phyloP scores from a whole-genome alignment of 2,888 invertebrate genomes.

The Rhopalosiphum nymphaeae region DNA sequence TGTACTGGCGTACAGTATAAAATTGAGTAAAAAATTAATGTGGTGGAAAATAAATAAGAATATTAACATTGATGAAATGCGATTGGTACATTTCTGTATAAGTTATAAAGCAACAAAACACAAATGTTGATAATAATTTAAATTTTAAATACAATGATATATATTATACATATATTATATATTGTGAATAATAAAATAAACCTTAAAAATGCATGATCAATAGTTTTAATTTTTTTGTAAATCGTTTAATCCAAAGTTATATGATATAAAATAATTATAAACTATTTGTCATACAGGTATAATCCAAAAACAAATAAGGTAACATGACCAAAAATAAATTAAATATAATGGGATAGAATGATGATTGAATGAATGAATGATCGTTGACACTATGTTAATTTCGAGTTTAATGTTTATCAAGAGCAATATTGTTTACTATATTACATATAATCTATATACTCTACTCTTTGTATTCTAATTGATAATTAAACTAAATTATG shows the following conservation, averaged over 20 bases:
- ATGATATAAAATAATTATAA: no score
- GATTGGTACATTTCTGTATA: neutral
- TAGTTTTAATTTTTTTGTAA: neutral
- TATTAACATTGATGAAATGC: neutral
- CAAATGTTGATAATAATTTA: neutral
- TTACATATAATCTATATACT: no score
- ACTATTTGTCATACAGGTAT: no score
- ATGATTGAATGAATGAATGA: no score
- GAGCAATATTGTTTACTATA: neutral
- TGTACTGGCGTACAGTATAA: neutral
- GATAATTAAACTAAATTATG: neutral
- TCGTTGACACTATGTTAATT: no score
- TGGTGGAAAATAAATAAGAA: neutral
- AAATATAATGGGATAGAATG: no score
- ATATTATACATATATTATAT: no score
- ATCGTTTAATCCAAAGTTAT: neutral
- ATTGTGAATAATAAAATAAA: no score
- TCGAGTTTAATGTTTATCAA: no score
- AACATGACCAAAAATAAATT: no score
- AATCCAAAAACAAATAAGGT: no score
- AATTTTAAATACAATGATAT: neutral
- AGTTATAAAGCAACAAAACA: neutral
- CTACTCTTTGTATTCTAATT: neutral
- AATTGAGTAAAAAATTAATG: slow-evolving; percentile 7
- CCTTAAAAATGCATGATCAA: no score